Conservation (phyloP, 2,113 vertebrate genomes). For the Raja brachyura region DNA sequence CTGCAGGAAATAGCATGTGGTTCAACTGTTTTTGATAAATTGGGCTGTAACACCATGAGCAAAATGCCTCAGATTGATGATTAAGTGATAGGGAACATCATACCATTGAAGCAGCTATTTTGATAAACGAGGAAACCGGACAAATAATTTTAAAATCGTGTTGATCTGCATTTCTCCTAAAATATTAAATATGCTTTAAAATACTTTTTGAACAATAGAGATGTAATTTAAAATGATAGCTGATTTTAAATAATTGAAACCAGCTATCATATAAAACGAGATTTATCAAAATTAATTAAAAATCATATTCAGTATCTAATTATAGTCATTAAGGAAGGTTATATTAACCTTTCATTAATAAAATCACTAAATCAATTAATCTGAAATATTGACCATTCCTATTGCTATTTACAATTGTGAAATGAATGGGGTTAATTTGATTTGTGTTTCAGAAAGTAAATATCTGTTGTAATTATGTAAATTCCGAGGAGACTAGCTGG, state of each 20-base stretch:
- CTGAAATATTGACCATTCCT: too few relatives aligned
- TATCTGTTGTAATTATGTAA: background rate
- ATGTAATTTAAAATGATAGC: background rate
- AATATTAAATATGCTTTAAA: slow-evolving; percentile 17
- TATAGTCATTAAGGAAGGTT: background rate
- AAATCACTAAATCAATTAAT: background rate
- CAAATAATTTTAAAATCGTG: slow-evolving; percentile 3
- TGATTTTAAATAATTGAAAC: background rate
- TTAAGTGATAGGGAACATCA: background rate
- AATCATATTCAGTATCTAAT: background rate
- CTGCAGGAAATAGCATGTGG: background rate
- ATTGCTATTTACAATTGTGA: background rate
- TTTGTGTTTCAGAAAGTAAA: background rate
- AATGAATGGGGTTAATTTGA: background rate
- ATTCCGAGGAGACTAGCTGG: background rate
- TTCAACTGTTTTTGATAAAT: background rate
- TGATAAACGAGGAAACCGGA: background rate
- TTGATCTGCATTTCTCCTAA: background rate
- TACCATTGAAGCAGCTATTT: background rate
- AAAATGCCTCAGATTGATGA: background rate
- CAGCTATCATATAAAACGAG: background rate
- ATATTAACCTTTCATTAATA: background rate
- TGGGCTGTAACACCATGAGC: background rate
- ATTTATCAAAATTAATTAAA: background rate
- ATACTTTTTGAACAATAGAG: background rate